Evolutionary conservation across 1,140 invertebrate genomes (phyloP).

Genomic region (Zaprionus camerounensis): DNA sequence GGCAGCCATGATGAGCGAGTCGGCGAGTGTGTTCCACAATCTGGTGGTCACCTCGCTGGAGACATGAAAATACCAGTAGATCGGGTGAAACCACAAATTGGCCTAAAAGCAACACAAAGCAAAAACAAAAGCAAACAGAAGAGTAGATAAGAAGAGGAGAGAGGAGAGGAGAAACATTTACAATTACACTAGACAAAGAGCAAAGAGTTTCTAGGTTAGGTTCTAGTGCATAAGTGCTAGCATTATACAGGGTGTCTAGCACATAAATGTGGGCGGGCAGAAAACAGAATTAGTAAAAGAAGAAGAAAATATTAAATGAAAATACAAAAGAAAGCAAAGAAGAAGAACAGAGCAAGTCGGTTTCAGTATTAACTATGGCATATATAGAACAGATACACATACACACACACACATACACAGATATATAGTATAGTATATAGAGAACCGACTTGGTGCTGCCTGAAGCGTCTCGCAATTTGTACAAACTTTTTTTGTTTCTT

Average conservation of each 20-base stretch:
- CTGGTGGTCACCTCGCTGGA: constrained; percentile 88
- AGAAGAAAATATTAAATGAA: neutral
- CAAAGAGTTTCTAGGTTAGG: constrained; percentile 39
- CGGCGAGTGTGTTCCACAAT: constrained; percentile 88
- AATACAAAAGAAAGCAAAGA: constrained; percentile 6
- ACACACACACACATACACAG: neutral
- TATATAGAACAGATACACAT: neutral
- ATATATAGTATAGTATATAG: constrained; percentile 14
- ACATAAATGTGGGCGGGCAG: constrained; percentile 19
- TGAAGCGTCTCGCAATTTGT: constrained; percentile 44
- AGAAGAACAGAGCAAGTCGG: constrained; percentile 15
- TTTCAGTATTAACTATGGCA: constrained; percentile 11
- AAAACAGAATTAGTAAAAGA: neutral
- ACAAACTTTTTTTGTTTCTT: constrained; percentile 44
- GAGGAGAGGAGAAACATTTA: constrained; percentile 23
- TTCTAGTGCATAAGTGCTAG: constrained; percentile 26
- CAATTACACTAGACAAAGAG: constrained; percentile 55
- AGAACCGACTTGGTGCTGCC: constrained; percentile 20
- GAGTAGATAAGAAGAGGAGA: neutral
- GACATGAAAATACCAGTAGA: constrained; percentile 85
- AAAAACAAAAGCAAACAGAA: neutral
- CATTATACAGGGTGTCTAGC: constrained; percentile 15
- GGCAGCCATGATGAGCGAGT: constrained; percentile 89
- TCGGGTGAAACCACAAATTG: constrained; percentile 17
- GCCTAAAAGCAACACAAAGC: constrained; percentile 23